A percentile compares a stretch with the other conserved stretches of the same genome.
These are phyloP conservation scores for Parasteatoda tepidariorum DNA, from an alignment of 1,140 invertebrate species.

Conservation along the genomic window DNA sequence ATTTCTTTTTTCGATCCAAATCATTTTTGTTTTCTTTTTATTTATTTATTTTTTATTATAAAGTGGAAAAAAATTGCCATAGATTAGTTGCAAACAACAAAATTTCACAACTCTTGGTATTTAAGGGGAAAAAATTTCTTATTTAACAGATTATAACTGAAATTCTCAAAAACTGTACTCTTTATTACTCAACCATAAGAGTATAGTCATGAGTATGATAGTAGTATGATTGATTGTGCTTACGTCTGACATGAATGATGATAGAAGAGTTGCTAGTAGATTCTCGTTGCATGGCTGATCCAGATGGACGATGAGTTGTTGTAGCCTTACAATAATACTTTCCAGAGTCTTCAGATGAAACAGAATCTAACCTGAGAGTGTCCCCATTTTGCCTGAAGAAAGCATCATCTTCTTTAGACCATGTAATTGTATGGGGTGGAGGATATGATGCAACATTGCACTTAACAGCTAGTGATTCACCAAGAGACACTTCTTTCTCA, in stretches of 20 bases:
- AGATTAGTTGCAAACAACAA: no score
- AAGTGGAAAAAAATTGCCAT: no score
- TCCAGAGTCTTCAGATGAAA: conserved; percentile 84
- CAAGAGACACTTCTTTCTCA: conserved; percentile 81
- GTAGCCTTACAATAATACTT: conserved; percentile 87
- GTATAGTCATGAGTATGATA: no score
- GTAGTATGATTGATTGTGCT: no score
- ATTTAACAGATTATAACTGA: no score
- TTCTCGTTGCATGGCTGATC: conserved; percentile 72
- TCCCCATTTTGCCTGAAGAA: conserved; percentile 86
- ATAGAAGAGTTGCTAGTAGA: conserved; percentile 80
- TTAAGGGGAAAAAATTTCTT: no score
- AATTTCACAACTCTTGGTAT: no score
- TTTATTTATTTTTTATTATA: no score
- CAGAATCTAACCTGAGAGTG: conserved; percentile 78
- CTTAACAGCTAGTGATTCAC: conserved; percentile 82
- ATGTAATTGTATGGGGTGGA: conserved; percentile 78
- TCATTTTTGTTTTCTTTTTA: no score
- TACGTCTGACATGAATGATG: conserved; percentile 80
- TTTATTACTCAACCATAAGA: no score
- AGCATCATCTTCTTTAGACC: conserved; percentile 84
- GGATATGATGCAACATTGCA: conserved; percentile 92
- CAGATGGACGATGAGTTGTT: conserved; percentile 80
- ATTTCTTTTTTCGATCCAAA: no score
- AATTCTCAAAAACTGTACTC: no score